Percentiles rank a stretch among this genome's conserved stretches.
Conservation (phyloP, 2,888 invertebrate species). For the Urechis unicinctus region DNA sequence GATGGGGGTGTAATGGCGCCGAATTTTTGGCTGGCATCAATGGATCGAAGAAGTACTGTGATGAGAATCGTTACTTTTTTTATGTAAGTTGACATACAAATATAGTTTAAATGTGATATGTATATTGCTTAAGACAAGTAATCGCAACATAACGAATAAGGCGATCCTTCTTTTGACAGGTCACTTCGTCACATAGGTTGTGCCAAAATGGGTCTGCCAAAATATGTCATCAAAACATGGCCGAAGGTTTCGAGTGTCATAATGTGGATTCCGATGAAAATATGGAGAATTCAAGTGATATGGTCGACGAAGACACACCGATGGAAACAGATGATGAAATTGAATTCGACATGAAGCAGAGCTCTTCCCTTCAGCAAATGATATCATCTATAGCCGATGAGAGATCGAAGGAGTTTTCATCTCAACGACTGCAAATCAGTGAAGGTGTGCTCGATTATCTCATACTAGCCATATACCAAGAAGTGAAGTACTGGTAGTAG, state of each 20-base stretch:
- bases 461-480: not conserved
- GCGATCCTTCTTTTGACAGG: too few species aligned
- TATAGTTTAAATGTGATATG: too few species aligned
- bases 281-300: not conserved
- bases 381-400: constrained; percentile 3
- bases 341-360: constrained; percentile 4
- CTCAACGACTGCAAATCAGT: not conserved
- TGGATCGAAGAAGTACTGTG: too few species aligned
- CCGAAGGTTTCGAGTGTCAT: not conserved
- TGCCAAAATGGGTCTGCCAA: too few species aligned
- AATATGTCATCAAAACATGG: constrained; percentile 2
- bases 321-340: constrained; percentile 3
- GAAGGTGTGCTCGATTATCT: too few species aligned
- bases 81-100: too few species aligned
- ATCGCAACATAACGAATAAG: too few species aligned
- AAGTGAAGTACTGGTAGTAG: not conserved
- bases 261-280: not conserved
- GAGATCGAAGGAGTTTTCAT: not conserved
- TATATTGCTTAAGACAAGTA: too few species aligned
- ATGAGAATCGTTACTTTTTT: too few species aligned
- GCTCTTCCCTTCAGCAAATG: constrained; percentile 4
- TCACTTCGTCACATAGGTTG: too few species aligned
- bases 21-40: not conserved
- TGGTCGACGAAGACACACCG: not conserved
- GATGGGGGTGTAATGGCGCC: not conserved